These are phyloP conservation scores for Leucosticte australis DNA, from an alignment of 2,113 vertebrate genomes.

Conservation along the genomic window DNA sequence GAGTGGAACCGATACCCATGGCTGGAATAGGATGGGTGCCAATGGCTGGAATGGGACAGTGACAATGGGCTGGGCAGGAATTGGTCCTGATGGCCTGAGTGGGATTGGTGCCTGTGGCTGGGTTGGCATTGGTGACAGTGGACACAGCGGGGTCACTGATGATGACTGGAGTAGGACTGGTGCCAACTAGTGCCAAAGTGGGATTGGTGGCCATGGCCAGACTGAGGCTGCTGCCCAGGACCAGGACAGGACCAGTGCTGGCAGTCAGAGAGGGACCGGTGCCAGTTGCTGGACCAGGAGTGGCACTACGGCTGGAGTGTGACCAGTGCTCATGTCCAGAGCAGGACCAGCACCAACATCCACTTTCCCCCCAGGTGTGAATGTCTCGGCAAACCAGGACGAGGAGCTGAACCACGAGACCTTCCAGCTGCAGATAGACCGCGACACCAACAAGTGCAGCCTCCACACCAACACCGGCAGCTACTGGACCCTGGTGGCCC, in stretches of 20 bases:
- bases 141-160: not conserved
- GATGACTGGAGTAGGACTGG: not conserved
- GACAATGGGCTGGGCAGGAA: not conserved
- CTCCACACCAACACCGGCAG: conserved; percentile 88
- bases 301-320: not conserved
- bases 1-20: not conserved
- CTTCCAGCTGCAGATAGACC: conserved; percentile 94
- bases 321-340: not conserved
- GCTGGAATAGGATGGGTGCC: not conserved
- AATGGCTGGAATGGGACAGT: not conserved
- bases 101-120: not conserved
- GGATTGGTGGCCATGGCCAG: not conserved
- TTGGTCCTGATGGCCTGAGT: not conserved
- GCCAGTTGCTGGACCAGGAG: not conserved
- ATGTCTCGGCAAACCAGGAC: conserved; percentile 95
- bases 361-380: conserved; percentile 79
- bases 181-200: not conserved
- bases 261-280: not conserved
- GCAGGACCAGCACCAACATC: not conserved
- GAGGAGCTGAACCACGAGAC: conserved; percentile 93
- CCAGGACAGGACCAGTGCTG: not conserved
- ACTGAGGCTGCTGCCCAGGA: not conserved
- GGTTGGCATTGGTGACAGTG: not conserved
- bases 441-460: conserved; percentile 86
- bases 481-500: conserved; percentile 93